Conservation (phyloP, 2,113 vertebrate genomes). For the Lepus timidus region DNA sequence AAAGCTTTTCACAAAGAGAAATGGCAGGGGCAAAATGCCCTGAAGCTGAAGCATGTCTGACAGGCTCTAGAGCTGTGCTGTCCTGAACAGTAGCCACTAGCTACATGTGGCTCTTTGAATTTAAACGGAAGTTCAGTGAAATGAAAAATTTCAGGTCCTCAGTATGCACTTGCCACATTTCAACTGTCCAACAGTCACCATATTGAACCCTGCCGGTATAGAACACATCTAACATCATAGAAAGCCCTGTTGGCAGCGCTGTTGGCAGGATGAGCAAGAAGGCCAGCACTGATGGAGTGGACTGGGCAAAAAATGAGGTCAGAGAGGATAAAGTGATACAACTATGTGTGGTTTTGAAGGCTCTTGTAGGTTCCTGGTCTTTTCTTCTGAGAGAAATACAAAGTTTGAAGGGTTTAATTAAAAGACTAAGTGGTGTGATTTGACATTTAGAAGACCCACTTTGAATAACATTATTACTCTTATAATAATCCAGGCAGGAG, state of each 20-base stretch:
- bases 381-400: neutral
- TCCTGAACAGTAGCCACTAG: neutral
- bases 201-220: neutral
- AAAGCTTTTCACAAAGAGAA: neutral
- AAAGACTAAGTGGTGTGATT: neutral
- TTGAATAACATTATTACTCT: neutral
- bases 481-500: constrained; percentile 15
- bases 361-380: neutral
- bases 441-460: constrained; percentile 9
- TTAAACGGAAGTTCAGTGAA: neutral
- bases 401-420: neutral
- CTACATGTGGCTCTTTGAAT: neutral
- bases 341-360: neutral
- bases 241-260: neutral
- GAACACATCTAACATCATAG: neutral
- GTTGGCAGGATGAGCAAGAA: neutral
- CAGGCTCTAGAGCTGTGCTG: neutral
- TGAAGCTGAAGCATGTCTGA: neutral
- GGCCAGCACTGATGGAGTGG: neutral
- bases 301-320: neutral
- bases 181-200: neutral
- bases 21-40: neutral
- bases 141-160: neutral
- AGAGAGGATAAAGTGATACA: neutral
- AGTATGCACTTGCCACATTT: neutral